Evolutionary conservation across 2,888 invertebrate genomes (phyloP), one percentile per base, ranked within the genome.

Genomic region (Abrostola tripartita): DNA sequence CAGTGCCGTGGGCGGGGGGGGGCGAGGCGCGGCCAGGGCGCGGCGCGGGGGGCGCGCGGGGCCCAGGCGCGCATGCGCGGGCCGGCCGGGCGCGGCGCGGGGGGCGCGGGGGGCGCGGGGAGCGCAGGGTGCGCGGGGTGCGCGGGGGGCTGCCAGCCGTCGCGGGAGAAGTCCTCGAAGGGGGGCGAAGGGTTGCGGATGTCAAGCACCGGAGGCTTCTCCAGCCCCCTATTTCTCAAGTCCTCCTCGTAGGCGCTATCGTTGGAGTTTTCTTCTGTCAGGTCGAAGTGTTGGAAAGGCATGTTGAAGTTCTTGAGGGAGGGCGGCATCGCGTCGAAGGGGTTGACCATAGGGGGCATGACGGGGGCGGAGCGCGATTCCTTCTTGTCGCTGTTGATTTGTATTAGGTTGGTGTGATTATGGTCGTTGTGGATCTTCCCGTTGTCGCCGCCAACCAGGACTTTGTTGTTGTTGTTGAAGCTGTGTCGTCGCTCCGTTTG

Each of bases 391-490:
- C 84, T 88, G 77, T 89, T 88, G 44, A 90, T 86, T 36, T 86
- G 86, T 74, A 87, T 85, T 10, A 87, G 76, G 74, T 88, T 84
- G 0, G 71, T 65, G 52, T 84, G 73, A 63, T 85, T 87, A 0
- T 85, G 82, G 0, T 90, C 86, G 0, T 74, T 81, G 66, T 84
- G 85, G 35, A 71, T 54, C 49, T 72, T 72, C 0, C 72, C 72
- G 55, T 76, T 72, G 37, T 72, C 76, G 0, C 72, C 72, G 0
- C 94, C 94, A 0, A 93, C 92, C 12, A 95, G 56, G 0, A 94
- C 92, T 73, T 94, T 94, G 81, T 94, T 94, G 80, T 94, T 93
- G 79, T 94, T 94, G 83, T 91, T 93, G 86, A 92, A 93, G 51
- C 88, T 90, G 54, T 85, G 86, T 5, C 92, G 82, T 0, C 91